Conservation (phyloP, 1,140 invertebrate species). For the Euwallacea similis region DNA sequence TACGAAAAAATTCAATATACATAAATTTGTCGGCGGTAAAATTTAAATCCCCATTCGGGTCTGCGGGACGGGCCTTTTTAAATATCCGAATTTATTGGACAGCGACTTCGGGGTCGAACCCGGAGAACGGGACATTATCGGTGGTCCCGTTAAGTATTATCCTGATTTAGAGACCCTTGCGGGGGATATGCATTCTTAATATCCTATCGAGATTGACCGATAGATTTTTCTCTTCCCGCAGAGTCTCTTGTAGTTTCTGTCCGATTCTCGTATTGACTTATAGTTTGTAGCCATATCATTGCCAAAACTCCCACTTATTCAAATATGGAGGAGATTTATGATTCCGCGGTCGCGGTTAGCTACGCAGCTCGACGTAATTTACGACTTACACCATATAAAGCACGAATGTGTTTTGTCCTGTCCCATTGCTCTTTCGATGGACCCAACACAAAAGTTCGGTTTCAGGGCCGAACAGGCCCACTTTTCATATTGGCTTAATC, state of each 20-base stretch:
- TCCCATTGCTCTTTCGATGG: conserved; percentile 15
- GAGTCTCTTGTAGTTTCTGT: no score
- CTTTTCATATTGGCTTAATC: conserved; percentile 14
- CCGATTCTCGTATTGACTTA: no score
- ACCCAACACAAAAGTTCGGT: conserved; percentile 11
- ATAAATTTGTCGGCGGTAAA: conserved; percentile 29
- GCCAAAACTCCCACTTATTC: conserved; percentile 21
- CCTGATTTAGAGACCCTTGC: conserved; percentile 23
- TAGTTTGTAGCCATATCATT: not conserved
- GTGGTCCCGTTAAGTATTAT: conserved; percentile 28
- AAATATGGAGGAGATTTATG: conserved; percentile 19
- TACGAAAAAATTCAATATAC: conserved; percentile 33
- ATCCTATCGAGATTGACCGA: conserved; percentile 14
- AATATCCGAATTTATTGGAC: conserved; percentile 31
- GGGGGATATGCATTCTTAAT: conserved; percentile 29
- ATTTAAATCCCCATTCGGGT: conserved; percentile 26
- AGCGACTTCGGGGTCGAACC: conserved; percentile 13
- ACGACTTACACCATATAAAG: conserved; percentile 17
- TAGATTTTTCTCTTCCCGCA: not conserved
- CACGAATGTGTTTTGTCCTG: conserved; percentile 16
- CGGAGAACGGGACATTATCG: conserved; percentile 23
- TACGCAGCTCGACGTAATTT: conserved; percentile 6
- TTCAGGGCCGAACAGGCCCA: not conserved
- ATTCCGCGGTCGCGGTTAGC: conserved; percentile 10
- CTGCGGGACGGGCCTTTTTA: conserved; percentile 27